Conservation (phyloP, 2,113 vertebrate genomes). For the Callopanchax toddi region DNA sequence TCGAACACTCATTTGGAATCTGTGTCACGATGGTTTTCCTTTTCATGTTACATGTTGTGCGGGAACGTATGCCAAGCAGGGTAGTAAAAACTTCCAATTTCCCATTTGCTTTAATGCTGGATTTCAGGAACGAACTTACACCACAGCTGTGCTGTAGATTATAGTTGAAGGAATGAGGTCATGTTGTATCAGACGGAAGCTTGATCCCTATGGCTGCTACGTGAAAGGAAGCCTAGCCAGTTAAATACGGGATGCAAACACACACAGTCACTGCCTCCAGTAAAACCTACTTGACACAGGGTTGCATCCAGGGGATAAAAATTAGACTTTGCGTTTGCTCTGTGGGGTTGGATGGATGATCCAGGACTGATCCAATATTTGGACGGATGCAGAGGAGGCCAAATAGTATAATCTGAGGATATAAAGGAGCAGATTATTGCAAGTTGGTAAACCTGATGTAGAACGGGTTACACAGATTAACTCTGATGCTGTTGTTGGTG, state of each 20-base stretch:
- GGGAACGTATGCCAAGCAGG: constrained; percentile 24
- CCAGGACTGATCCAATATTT: constrained; percentile 76
- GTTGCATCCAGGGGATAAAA: constrained; percentile 63
- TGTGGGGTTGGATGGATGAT: constrained; percentile 63
- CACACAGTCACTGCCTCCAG: constrained; percentile 43
- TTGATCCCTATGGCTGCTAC: constrained; percentile 54
- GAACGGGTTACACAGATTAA: constrained; percentile 61
- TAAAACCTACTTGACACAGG: constrained; percentile 69
- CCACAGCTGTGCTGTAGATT: constrained; percentile 59
- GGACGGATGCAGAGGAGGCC: constrained; percentile 52
- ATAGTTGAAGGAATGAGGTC: constrained; percentile 70
- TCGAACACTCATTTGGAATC: constrained; percentile 55
- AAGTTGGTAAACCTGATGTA: constrained; percentile 63
- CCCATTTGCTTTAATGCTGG: constrained; percentile 53
- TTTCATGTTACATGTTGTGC: constrained; percentile 28
- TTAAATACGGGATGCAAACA: constrained; percentile 53
- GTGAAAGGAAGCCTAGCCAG: constrained; percentile 55
- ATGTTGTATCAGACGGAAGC: constrained; percentile 50
- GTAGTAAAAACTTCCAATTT: constrained; percentile 39
- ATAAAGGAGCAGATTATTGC: constrained; percentile 64
- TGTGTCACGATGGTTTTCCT: constrained; percentile 41
- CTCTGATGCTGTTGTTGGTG: constrained; percentile 30
- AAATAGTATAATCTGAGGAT: constrained; percentile 67
- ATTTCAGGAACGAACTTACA: constrained; percentile 54
- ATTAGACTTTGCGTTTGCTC: constrained; percentile 52